phyloP scores from a whole-genome alignment of 2,888 invertebrate species.

The Mactromeris polynyma region DNA sequence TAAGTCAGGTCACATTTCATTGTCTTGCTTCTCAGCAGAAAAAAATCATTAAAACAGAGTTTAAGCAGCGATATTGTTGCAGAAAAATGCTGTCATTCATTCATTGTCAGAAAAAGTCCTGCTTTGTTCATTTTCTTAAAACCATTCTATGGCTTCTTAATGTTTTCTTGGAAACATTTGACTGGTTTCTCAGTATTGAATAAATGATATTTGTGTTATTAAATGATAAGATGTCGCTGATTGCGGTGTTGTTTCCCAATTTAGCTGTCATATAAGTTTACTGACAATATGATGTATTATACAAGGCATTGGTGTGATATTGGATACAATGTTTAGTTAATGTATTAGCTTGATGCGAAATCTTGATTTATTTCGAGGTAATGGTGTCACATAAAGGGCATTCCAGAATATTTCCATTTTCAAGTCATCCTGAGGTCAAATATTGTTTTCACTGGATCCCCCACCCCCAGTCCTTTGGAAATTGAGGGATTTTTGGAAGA shows the following conservation, averaged over 20 bases:
- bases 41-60: too few species aligned
- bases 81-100: too few species aligned
- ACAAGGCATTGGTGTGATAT: not conserved
- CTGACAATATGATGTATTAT: not conserved
- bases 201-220: not conserved
- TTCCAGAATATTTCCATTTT: not conserved
- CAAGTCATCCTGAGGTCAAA: not conserved
- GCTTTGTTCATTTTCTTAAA: not conserved
- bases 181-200: not conserved
- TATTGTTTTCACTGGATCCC: not conserved
- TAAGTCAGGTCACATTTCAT: too few species aligned
- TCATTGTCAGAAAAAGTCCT: not conserved
- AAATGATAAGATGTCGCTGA: not conserved
- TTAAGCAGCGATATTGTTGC: too few species aligned
- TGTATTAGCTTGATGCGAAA: not conserved
- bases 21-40: too few species aligned
- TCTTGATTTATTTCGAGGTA: not conserved
- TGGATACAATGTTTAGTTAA: not conserved
- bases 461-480: too few species aligned
- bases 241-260: not conserved
- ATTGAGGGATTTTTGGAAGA: too few species aligned
- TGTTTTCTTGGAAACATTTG: not conserved
- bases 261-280: not conserved
- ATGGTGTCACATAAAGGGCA: not conserved
- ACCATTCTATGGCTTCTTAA: not conserved